Evolutionary conservation across 2,113 vertebrate genomes (phyloP), one percentile per base, ranked within the genome.

Genomic region (Pica pica): DNA sequence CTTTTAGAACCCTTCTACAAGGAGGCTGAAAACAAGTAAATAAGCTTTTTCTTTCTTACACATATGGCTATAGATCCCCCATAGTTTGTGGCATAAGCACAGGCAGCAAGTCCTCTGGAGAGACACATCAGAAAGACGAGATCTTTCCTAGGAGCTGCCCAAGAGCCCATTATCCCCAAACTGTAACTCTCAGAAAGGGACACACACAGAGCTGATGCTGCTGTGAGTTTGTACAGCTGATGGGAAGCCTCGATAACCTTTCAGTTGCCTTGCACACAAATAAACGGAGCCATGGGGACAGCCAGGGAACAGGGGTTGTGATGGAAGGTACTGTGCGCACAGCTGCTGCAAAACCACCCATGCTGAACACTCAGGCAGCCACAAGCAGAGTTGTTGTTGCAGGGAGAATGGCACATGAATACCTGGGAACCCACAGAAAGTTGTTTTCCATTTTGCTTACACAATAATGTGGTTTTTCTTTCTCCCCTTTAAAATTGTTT

Each of bases 161-260:
- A 76, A 83, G 47, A 87, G 41, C 50, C 74, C 74, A 18, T 35
- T 8, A 41, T 5, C 55, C 86, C 5, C 61, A 49, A 47, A 4
- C 4, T 61, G 1, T 6, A 50, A 60, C 52, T 57, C 63, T 86
- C 63, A 92, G 70, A 4, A 67, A 55, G 42, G 73, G 46, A 90
- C 79, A 87, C 76, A 31, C 90, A 56, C 67, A 73, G 16, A 59
- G 86, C 71, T 77, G 76, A 31, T 59, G 81, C 67, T 67, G 64
- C 86, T 92, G 14, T 7, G 86, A 90, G 89, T 94, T 93, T 94
- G 83, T 26, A 86, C 88, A 94, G 94, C 94, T 92, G 91, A 97
- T 84, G 64, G 60, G 55, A 56, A 86, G 89, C 68, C 94, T 92
- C 1, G 3, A 93, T 47, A 86, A 87, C 83, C 83, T 78, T 37